Evolutionary conservation across 2,888 invertebrate species (phyloP).

Genomic region (Drosophila gaucha): DNA sequence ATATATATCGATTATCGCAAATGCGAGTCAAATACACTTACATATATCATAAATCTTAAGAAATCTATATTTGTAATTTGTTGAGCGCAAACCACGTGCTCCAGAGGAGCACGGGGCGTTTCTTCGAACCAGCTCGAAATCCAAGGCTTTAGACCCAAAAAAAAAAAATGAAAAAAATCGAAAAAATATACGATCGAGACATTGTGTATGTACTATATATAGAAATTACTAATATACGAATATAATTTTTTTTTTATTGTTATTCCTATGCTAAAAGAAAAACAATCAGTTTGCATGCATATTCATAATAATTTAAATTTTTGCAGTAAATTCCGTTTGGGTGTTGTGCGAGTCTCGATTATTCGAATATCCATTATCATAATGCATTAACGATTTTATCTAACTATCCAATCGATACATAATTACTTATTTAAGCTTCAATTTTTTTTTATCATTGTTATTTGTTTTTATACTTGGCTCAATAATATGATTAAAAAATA

Average conservation of each 20-base stretch:
- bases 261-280: constrained; percentile 40
- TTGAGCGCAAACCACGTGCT: constrained; percentile 1
- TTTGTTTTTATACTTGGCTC: constrained; percentile 77
- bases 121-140: constrained; percentile 20
- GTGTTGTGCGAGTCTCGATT: constrained; percentile 46
- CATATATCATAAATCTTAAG: constrained; percentile 18
- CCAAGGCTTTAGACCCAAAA: constrained; percentile 45
- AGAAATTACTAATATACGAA: constrained; percentile 7
- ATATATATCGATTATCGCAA: constrained; percentile 1
- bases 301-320: constrained; percentile 39
- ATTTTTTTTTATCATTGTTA: constrained; percentile 69
- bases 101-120: constrained; percentile 6
- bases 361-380: constrained; percentile 33
- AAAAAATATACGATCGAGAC: constrained; percentile 18
- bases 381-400: constrained; percentile 40
- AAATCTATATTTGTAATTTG: constrained; percentile 18
- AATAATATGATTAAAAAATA: constrained; percentile 60
- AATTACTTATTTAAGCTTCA: constrained; percentile 53
- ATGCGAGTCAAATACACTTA: too few species aligned
- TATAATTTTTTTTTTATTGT: constrained; percentile 44
- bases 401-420: constrained; percentile 38
- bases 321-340: constrained; percentile 34
- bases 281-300: constrained; percentile 19
- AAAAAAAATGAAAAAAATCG: constrained; percentile 13
- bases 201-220: constrained; percentile 56